phyloP scores from a whole-genome alignment of 2,113 vertebrate species.

The Hylia prasina region DNA sequence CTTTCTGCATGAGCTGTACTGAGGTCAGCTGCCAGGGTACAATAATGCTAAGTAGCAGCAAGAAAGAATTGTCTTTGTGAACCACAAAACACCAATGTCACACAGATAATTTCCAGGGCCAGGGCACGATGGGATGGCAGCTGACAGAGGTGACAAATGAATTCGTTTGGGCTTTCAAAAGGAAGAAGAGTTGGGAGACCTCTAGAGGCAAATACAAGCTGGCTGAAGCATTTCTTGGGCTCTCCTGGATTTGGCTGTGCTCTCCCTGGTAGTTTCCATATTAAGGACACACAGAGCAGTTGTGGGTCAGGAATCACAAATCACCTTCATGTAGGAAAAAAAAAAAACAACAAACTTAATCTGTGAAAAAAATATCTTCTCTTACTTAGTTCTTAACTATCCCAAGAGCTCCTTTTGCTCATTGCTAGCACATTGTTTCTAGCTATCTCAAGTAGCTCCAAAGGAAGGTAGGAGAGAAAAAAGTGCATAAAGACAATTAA shows the following conservation, averaged over 20 bases:
- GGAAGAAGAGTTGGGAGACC: background rate
- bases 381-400: background rate
- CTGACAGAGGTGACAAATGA: background rate
- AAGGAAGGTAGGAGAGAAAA: background rate
- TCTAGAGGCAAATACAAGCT: background rate
- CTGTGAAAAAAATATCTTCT: background rate
- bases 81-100: background rate
- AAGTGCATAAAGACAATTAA: background rate
- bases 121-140: background rate
- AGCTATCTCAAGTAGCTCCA: background rate
- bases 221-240: background rate
- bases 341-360: background rate
- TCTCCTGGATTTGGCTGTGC: background rate
- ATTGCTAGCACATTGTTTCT: background rate
- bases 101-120: background rate
- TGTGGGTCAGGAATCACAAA: background rate
- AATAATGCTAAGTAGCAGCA: background rate
- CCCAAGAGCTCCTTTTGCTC: background rate
- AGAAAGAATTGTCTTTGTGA: background rate
- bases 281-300: background rate
- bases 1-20: background rate
- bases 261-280: background rate
- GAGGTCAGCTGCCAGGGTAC: background rate
- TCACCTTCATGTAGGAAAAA: background rate
- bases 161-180: background rate